phyloP scores from a whole-genome alignment of 2,888 invertebrate species.

The Sminthurinus aureus region DNA sequence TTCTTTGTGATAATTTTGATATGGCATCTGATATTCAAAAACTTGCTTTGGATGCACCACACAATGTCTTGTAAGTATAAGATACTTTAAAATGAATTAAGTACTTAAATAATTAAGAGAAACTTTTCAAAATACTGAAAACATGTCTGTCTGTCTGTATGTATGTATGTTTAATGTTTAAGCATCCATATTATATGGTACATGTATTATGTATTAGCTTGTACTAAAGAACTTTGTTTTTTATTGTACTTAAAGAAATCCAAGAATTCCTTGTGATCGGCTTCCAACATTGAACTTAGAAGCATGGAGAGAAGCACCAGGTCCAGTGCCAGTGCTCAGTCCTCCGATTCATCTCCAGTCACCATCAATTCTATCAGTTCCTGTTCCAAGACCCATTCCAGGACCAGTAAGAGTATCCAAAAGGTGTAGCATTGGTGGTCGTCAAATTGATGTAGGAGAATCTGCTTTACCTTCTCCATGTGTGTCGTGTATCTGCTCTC shows the following conservation, averaged over 20 bases:
- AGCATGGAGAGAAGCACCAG: slow-evolving; percentile 77
- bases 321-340: neutral
- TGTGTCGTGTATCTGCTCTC: slow-evolving; percentile 85
- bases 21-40: slow-evolving; percentile 84
- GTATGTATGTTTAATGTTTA: too few relatives aligned
- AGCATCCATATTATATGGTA: too few relatives aligned
- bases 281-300: slow-evolving; percentile 81
- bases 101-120: too few relatives aligned
- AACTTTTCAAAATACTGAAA: too few relatives aligned
- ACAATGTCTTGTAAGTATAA: slow-evolving; percentile 66
- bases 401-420: neutral
- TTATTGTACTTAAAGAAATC: slow-evolving; percentile 71
- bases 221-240: slow-evolving; percentile 1
- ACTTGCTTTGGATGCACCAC: slow-evolving; percentile 88
- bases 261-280: slow-evolving; percentile 82
- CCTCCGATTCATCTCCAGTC: slow-evolving; percentile 24
- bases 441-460: slow-evolving; percentile 80
- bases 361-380: slow-evolving; percentile 1
- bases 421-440: slow-evolving; percentile 78
- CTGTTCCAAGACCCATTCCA: neutral
- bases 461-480: slow-evolving; percentile 90
- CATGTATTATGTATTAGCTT: too few relatives aligned
- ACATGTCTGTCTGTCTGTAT: too few relatives aligned
- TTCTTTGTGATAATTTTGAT: slow-evolving; percentile 91
- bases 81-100: neutral